Evolutionary conservation across 2,113 vertebrate genomes (phyloP).

Genomic region (Macrotus californicus): DNA sequence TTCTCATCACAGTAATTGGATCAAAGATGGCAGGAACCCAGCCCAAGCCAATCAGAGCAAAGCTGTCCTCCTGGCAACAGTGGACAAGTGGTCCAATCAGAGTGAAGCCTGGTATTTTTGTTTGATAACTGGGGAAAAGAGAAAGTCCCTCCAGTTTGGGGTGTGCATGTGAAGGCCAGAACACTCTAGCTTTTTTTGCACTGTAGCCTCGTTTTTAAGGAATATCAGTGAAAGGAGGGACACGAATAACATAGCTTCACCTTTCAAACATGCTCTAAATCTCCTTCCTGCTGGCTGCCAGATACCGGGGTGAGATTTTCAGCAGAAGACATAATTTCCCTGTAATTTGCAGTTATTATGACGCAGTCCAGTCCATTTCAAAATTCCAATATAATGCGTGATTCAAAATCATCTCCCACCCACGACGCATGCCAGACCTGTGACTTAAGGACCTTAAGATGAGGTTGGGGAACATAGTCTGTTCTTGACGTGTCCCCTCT

Average conservation of each 20-base stretch:
- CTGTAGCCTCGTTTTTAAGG: background rate
- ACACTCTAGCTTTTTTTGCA: background rate
- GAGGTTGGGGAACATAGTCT: accelerated
- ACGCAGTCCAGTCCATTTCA: background rate
- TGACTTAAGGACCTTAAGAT: too few species aligned
- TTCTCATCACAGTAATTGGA: background rate
- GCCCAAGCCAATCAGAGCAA: background rate
- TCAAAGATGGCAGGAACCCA: background rate
- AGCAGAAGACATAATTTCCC: background rate
- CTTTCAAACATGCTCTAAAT: background rate
- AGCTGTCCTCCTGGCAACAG: background rate
- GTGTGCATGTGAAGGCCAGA: background rate
- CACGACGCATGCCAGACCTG: background rate
- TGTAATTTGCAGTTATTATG: background rate
- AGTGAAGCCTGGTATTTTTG: background rate
- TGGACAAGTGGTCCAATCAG: background rate
- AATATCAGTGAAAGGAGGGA: background rate
- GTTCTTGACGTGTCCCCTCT: background rate
- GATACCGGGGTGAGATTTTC: background rate
- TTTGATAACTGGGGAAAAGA: background rate
- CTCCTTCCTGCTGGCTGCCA: background rate
- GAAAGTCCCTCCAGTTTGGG: background rate
- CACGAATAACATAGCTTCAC: background rate
- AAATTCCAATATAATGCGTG: background rate
- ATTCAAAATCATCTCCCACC: background rate